A percentile compares a stretch with the other conserved stretches of the same genome.
Conservation (phyloP, 2,113 vertebrate genomes). For the Tympanuchus pallidicinctus region DNA sequence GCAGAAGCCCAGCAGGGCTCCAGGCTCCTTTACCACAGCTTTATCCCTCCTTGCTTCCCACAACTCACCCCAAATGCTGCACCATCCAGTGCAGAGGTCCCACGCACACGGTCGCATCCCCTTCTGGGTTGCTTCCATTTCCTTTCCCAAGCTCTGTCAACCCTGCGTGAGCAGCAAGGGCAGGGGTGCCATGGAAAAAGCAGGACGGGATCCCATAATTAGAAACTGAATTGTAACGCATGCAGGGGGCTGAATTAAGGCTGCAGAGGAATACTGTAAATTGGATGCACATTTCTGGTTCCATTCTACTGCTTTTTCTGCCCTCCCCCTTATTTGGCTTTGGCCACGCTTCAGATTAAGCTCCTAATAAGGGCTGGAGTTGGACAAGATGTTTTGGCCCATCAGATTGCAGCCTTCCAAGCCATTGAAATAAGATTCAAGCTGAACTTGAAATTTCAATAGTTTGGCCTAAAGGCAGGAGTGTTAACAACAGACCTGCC, state of each 20-base stretch:
- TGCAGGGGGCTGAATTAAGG: conserved; percentile 31
- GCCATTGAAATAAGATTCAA: conserved; percentile 57
- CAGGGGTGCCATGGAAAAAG: neutral
- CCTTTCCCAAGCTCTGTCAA: neutral
- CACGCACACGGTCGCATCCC: neutral
- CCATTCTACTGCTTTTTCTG: conserved; percentile 29
- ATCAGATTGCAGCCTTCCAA: conserved; percentile 61
- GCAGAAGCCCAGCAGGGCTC: conserved; percentile 13
- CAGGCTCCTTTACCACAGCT: neutral
- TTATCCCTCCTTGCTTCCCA: neutral
- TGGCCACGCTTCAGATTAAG: conserved; percentile 53
- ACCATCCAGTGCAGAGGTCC: neutral
- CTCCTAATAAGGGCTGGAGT: conserved; percentile 68
- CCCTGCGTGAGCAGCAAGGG: neutral
- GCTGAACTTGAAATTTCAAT: conserved; percentile 71
- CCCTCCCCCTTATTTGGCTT: conserved; percentile 15
- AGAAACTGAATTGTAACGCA: neutral
- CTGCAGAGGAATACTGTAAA: conserved; percentile 58
- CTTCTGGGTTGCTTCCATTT: neutral
- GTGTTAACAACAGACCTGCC: conserved; percentile 68
- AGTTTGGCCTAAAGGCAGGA: conserved; percentile 61
- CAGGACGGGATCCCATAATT: fast-evolving
- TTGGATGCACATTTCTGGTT: conserved; percentile 64
- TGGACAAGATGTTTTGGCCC: conserved; percentile 46
- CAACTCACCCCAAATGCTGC: neutral